Evolutionary conservation across 2,113 vertebrate species (phyloP), one percentile per base, ranked within the genome.

Genomic region (Hippocampus zosterae): DNA sequence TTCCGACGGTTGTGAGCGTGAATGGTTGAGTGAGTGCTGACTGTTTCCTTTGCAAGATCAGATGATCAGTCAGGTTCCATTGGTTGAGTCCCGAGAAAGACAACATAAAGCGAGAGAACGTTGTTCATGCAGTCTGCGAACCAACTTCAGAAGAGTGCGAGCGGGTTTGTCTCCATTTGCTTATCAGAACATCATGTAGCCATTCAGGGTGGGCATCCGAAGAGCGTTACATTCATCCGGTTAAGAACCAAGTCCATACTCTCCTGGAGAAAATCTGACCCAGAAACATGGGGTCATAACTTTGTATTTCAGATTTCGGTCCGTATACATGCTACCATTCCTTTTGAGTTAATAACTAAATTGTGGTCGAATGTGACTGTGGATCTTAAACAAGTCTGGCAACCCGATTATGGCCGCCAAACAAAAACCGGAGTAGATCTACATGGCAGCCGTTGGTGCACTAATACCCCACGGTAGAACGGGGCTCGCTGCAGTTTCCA

Each of bases 171-270:
- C 63, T 25, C 37, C 59, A 53, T 67, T 63, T 71, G 13, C 29
- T 67, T 77, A 62, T 42, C 16, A 70, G 55, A 67, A 53, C 41
- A 61, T 27, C 25, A 73, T 78, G 25, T 23, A 56, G 52, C 19
- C 19, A 19, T 63, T 61, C 25, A 53, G 21, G 48, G 23, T 13
- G 27, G 60, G 44, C 3, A 6, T 55, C 71, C 59, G 33, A 65
- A 72, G 55, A 74, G 66, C 74, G 79, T 63, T 81, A 88, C 81
- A 87, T 87, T 87, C 87, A 83, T 61, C 59, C 65, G 73, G 53
- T 79, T 41, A 7, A 65, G 56, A 63, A 40, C n/a, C 61, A 61
- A 29, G 27, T 5, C 41, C 8, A 44, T 55, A 57, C 1, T 10
- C n/a, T 29, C 9, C 23, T 48, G 64, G 23, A 61, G 21, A 44